Conservation (phyloP, 2,888 invertebrate genomes). For the Lagria hirta region DNA sequence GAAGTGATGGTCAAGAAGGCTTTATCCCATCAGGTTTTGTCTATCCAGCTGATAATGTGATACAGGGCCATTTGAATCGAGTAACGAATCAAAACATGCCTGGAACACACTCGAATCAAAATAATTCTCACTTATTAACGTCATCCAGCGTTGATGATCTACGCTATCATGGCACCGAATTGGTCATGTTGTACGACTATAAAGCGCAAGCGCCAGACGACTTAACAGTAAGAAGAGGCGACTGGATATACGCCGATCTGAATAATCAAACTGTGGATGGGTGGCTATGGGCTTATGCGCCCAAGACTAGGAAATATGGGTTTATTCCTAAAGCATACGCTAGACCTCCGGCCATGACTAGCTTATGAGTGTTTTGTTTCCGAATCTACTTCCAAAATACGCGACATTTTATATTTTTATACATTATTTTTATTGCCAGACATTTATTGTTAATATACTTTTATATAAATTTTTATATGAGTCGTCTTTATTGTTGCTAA, state of each 20-base stretch:
- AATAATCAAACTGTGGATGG: slow-evolving; percentile 93
- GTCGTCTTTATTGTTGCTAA: no score
- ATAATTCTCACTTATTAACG: slow-evolving; percentile 42
- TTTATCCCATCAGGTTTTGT: slow-evolving; percentile 95
- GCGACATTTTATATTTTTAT: slow-evolving; percentile 24
- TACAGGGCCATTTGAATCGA: slow-evolving; percentile 60
- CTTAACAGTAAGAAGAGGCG: slow-evolving; percentile 84
- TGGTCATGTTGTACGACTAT: slow-evolving; percentile 94
- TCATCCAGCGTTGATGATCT: slow-evolving; percentile 62
- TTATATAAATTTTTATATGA: slow-evolving; percentile 16
- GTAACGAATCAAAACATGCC: slow-evolving; percentile 40
- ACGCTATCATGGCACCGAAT: slow-evolving; percentile 83
- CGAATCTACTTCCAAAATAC: no score
- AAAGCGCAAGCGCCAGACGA: slow-evolving; percentile 94
- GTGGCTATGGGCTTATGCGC: slow-evolving; percentile 94
- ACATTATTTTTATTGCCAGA: slow-evolving; percentile 27
- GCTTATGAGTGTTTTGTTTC: slow-evolving; percentile 58
- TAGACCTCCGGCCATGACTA: slow-evolving; percentile 88
- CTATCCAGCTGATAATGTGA: slow-evolving; percentile 83
- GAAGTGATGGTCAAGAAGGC: slow-evolving; percentile 91
- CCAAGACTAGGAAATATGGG: slow-evolving; percentile 88
- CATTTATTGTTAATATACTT: slow-evolving; percentile 28
- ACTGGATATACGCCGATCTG: slow-evolving; percentile 94
- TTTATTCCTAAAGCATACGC: slow-evolving; percentile 96
- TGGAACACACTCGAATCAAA: slow-evolving; percentile 42